phyloP scores from a whole-genome alignment of 2,888 invertebrate genomes.

The Psylliodes chrysocephalus region DNA sequence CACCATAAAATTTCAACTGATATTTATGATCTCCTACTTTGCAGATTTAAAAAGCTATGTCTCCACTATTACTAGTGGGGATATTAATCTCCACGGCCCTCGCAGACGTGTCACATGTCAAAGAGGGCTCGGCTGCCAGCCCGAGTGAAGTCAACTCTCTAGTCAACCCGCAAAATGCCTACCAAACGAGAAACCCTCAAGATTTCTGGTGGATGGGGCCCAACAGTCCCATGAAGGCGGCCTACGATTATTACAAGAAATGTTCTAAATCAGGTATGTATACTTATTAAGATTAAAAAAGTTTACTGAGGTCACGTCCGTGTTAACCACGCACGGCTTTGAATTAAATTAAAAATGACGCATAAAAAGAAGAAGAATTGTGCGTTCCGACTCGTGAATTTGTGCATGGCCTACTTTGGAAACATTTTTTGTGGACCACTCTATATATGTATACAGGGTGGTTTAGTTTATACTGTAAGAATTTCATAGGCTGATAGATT shows the following conservation, averaged over 20 bases:
- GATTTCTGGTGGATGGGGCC: slow-evolving; percentile 73
- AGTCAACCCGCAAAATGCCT: slow-evolving; percentile 35
- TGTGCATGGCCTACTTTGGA: no score
- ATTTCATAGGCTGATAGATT: no score
- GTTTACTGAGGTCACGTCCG: no score
- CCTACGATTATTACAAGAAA: slow-evolving; percentile 61
- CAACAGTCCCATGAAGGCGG: slow-evolving; percentile 69
- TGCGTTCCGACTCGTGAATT: no score
- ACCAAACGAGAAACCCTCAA: slow-evolving; percentile 59
- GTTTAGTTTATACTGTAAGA: no score
- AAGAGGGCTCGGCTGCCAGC: slow-evolving; percentile 50
- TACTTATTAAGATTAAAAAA: no score
- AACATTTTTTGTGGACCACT: no score
- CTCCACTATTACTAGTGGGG: slow-evolving; percentile 59
- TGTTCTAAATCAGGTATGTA: slow-evolving; percentile 57
- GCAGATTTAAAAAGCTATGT: slow-evolving; percentile 48
- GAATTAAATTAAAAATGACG: no score
- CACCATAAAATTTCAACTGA: no score
- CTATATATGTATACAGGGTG: no score
- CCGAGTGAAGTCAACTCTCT: slow-evolving; percentile 51
- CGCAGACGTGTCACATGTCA: slow-evolving; percentile 55
- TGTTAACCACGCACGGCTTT: no score
- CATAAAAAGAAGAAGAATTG: no score
- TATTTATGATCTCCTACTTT: neutral
- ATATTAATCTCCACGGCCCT: slow-evolving; percentile 51